Evolutionary conservation across 2,797 vertebrate species (phyloP).

Genomic region (Masticophis lateralis): DNA sequence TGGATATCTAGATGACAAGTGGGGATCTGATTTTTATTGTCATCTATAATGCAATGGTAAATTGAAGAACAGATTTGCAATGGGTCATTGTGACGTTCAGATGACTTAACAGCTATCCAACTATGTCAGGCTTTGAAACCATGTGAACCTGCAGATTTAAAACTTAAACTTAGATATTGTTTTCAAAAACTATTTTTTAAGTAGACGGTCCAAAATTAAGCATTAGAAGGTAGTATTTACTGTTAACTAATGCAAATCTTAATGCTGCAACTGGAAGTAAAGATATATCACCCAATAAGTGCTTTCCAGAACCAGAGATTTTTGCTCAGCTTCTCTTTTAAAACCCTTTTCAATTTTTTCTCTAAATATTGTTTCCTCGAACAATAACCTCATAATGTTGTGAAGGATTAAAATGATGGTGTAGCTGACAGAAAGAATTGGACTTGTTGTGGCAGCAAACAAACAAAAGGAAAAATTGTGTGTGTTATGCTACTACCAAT

Average conservation of each 20-base stretch:
- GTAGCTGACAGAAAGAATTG: background rate
- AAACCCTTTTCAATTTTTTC: background rate
- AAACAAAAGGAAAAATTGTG: background rate
- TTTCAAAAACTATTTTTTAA: background rate
- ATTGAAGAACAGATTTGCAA: background rate
- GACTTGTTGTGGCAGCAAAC: background rate
- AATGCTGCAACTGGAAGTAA: background rate
- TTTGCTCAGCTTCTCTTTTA: background rate
- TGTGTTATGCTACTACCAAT: background rate
- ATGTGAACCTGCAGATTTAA: background rate
- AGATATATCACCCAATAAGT: background rate
- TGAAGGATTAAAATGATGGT: background rate
- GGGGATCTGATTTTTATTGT: background rate
- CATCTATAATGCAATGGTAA: background rate
- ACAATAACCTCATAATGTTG: background rate
- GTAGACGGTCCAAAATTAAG: background rate
- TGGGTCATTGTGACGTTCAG: background rate
- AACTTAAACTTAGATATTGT: background rate
- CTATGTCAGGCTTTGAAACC: background rate
- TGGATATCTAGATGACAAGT: background rate
- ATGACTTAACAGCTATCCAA: background rate
- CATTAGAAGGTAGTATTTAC: background rate
- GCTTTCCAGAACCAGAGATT: background rate
- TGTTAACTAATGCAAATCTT: background rate
- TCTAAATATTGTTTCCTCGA: background rate